Conservation (phyloP, 92 coral and sea anemone genomes). For the Paragorgia papillata region DNA sequence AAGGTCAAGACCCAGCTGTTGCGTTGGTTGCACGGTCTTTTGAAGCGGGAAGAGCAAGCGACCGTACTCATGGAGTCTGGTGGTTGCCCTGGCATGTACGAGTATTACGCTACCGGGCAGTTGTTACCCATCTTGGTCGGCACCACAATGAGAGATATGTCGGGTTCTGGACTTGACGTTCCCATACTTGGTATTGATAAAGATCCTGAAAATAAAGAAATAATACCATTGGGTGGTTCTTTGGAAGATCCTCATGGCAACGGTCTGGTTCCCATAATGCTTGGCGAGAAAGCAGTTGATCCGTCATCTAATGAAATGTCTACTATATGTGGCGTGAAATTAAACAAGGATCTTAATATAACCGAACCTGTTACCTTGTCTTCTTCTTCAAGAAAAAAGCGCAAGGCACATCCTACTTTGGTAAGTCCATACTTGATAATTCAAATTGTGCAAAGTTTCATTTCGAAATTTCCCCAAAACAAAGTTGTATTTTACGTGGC, state of each 20-base stretch:
- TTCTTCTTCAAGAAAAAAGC: slow-evolving; percentile 79
- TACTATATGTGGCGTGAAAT: slow-evolving; percentile 84
- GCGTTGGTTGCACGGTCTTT: slow-evolving; percentile 82
- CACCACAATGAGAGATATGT: slow-evolving; percentile 82
- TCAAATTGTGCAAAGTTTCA: too few species aligned
- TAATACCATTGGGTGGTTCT: slow-evolving; percentile 94
- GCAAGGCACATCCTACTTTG: slow-evolving; percentile 90
- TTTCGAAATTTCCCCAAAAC: too few species aligned
- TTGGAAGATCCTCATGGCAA: slow-evolving; percentile 98
- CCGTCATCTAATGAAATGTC: slow-evolving; percentile 87
- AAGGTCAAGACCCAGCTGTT: slow-evolving; percentile 73
- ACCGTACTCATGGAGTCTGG: slow-evolving; percentile 80
- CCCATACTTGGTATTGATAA: slow-evolving; percentile 92
- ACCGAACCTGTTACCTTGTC: slow-evolving; percentile 93
- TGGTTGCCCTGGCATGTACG: slow-evolving; percentile 99
- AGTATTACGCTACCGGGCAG: slow-evolving; percentile 95
- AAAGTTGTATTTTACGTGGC: too few species aligned
- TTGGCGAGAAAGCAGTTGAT: slow-evolving; percentile 97
- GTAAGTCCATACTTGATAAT: slow-evolving; percentile 44
- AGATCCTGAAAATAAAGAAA: slow-evolving; percentile 80
- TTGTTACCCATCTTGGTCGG: slow-evolving; percentile 91
- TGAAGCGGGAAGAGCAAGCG: slow-evolving; percentile 92
- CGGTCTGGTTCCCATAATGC: slow-evolving; percentile 95
- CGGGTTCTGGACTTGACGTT: slow-evolving; percentile 82
- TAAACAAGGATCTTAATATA: slow-evolving; percentile 86